Conservation (phyloP, 2,113 vertebrate genomes). For the Trogon surrucura region DNA sequence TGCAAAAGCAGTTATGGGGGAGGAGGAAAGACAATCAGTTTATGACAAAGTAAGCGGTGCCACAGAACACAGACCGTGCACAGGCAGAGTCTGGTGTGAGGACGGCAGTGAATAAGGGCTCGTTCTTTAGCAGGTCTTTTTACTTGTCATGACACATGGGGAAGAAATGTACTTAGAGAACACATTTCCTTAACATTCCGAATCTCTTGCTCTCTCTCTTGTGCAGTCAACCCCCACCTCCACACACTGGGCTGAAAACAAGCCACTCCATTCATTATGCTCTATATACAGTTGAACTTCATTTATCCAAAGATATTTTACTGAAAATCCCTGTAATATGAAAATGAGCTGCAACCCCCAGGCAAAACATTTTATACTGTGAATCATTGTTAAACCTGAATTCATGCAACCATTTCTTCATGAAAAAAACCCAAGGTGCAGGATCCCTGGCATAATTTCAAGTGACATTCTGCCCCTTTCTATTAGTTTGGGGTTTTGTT, state of each 20-base stretch:
- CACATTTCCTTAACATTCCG: neutral
- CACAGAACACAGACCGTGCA: neutral
- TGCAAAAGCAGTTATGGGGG: neutral
- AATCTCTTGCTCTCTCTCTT: neutral
- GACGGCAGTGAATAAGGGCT: neutral
- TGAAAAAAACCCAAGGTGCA: neutral
- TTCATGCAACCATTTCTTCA: neutral
- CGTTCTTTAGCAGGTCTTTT: neutral
- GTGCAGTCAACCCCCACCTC: neutral
- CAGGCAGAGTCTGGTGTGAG: neutral
- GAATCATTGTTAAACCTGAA: neutral
- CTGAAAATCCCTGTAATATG: neutral
- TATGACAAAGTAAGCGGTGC: neutral
- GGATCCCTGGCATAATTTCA: neutral
- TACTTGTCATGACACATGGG: neutral
- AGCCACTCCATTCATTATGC: neutral
- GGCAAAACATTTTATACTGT: neutral
- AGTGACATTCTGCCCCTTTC: neutral
- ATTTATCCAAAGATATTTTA: neutral
- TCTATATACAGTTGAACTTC: neutral
- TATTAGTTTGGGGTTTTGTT: neutral
- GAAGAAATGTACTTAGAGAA: neutral
- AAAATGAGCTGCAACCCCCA: neutral
- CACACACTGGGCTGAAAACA: neutral
- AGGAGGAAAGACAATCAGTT: neutral